These are phyloP conservation scores for Corvus cornix DNA, from an alignment of 2,113 vertebrate species.

Conservation along the genomic window DNA sequence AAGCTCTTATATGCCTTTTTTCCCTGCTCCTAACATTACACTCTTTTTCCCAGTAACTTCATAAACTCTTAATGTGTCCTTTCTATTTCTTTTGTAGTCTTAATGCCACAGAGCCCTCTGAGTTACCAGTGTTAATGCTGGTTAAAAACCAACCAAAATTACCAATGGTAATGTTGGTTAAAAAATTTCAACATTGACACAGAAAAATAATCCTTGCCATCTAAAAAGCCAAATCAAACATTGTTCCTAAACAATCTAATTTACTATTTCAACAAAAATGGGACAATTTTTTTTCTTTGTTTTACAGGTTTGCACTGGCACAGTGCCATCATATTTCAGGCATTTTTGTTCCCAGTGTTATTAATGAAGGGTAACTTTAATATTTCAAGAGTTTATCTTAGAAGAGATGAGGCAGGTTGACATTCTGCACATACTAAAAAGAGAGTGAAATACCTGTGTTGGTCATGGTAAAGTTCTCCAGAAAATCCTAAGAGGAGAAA, in stretches of 20 bases:
- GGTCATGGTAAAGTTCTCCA: not conserved
- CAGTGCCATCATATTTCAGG: not conserved
- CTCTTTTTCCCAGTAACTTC: not conserved
- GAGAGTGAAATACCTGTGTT: not conserved
- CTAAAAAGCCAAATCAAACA: not conserved
- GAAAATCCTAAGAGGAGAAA: not conserved
- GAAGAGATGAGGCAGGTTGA: not conserved
- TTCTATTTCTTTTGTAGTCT: not conserved
- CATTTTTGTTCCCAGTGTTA: not conserved
- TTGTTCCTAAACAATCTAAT: not conserved
- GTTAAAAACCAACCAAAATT: not conserved
- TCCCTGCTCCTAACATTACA: not conserved
- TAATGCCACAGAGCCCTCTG: not conserved
- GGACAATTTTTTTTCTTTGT: not conserved
- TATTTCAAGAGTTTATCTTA: not conserved
- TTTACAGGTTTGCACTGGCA: not conserved
- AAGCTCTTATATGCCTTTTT: not conserved
- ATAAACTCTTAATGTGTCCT: not conserved
- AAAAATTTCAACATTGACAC: not conserved
- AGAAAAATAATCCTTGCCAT: not conserved
- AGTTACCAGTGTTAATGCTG: not conserved
- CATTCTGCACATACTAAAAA: not conserved
- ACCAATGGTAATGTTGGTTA: not conserved
- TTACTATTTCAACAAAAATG: not conserved
- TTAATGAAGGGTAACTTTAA: not conserved